Evolutionary conservation across 2,888 invertebrate genomes (phyloP), one percentile per base, ranked within the genome.

Genomic region (Dermolepida albohirtum): DNA sequence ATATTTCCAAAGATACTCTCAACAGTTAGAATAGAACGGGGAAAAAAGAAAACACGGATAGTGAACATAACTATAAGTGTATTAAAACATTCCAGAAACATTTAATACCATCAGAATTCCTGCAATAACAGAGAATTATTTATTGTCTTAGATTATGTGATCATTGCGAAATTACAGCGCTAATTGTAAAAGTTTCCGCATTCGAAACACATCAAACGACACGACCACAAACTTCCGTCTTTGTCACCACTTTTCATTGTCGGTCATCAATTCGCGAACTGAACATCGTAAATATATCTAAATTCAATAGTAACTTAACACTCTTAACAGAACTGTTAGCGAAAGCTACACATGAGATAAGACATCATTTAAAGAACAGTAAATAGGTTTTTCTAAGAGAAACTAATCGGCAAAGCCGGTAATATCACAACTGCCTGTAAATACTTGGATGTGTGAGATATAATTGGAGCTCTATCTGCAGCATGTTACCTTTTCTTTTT

Each of bases 141-240:
- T 62, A 62, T 62, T 62, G 59, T 62, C 59, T 49, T 49, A 47
- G 59, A 62, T 62, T 62, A 62, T 62, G 59, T 62, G 59, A 62
- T 62, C 59, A 47, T 47, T 62, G 47, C 47, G 12, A 47, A 62
- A 62, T 49, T 62, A 62, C 47, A 47, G 59, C 49, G 47, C 34
- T 62, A 62, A 62, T 62, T 47, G 59, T 16, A 47, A 62, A n/a
- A 34, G 49, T 62, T 62, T 62, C 59, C 59, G 59, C 59, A 47
- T 62, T 62, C 47, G 59, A 62, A 14, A n/a, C 34, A 10, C 59
- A 34, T 62, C 47, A 47, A 47, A 62, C 47, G 16, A 34, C 34
- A 34, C 34, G 29, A 34, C 47, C 47, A 17, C 14, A 12, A 11
- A 34, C 59, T 62, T 62, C 59, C 59, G 47, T 47, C 34, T 62